Percentiles rank a stretch among this genome's conserved stretches.
These are phyloP conservation scores for Probosciger aterrimus DNA, from an alignment of 2,113 vertebrate species.

Conservation along the genomic window DNA sequence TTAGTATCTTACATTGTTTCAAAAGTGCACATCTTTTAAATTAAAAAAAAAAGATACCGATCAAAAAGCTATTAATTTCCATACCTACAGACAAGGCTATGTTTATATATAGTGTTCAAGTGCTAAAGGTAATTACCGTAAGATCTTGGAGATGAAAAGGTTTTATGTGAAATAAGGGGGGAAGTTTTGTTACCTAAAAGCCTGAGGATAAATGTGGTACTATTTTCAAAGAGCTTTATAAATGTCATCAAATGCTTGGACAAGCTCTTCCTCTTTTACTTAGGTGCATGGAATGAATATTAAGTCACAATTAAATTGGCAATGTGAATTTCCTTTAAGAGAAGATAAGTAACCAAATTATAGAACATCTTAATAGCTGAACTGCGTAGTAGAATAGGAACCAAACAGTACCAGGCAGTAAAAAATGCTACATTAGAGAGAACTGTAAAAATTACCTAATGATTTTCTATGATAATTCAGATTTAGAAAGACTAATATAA, in stretches of 20 bases:
- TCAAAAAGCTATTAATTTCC: neutral
- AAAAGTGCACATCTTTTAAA: neutral
- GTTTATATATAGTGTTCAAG: neutral
- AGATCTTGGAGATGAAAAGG: neutral
- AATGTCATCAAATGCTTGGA: neutral
- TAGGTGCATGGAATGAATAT: neutral
- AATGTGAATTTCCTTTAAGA: neutral
- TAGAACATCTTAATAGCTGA: neutral
- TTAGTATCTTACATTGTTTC: neutral
- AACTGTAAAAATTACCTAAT: neutral
- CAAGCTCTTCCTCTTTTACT: neutral
- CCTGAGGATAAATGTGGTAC: neutral
- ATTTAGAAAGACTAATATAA: neutral
- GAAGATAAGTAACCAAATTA: neutral
- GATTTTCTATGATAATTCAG: neutral
- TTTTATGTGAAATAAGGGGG: neutral
- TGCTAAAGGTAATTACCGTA: neutral
- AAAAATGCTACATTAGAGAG: neutral
- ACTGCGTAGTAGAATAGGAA: neutral
- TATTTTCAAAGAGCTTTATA: neutral
- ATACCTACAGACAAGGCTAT: neutral
- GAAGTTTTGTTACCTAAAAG: neutral
- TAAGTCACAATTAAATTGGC: neutral
- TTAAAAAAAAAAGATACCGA: neutral
- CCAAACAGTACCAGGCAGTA: neutral